Conservation (phyloP, 2,888 invertebrate species). For the Odontomyia ornata region DNA sequence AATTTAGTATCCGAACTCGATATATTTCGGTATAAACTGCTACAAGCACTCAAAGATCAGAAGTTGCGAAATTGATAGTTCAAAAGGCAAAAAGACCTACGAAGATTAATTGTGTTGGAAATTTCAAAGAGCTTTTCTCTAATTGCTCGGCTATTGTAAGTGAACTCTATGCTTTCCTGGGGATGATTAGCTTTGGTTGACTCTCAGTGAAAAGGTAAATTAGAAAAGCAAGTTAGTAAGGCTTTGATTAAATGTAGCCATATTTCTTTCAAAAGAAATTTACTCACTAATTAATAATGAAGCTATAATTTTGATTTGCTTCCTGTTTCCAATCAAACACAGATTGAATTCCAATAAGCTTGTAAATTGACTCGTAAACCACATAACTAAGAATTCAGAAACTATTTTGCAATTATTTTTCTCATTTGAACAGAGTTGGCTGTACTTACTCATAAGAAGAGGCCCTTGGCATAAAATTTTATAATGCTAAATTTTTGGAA, state of each 20-base stretch:
- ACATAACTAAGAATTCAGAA: too few species aligned
- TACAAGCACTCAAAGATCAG: too few species aligned
- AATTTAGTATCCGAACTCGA: too few species aligned
- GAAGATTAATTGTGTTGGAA: neutral
- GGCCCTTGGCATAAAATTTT: too few species aligned
- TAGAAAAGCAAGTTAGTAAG: neutral
- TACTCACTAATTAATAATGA: neutral
- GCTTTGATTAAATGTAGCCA: neutral
- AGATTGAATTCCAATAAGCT: too few species aligned
- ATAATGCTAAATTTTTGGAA: too few species aligned
- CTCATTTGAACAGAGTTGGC: too few species aligned
- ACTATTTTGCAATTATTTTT: too few species aligned
- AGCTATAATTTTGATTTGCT: neutral
- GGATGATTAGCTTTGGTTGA: neutral
- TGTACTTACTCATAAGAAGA: too few species aligned
- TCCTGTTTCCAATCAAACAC: neutral
- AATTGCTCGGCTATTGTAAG: neutral
- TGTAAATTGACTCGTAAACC: too few species aligned
- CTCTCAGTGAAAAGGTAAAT: neutral
- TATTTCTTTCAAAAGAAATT: neutral
- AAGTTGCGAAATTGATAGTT: too few species aligned
- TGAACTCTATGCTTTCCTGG: neutral
- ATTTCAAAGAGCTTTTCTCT: neutral
- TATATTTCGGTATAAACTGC: too few species aligned
- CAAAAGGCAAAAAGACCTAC: neutral